phyloP scores from a whole-genome alignment of 2,113 vertebrate species.

The Heloderma charlesbogerti region DNA sequence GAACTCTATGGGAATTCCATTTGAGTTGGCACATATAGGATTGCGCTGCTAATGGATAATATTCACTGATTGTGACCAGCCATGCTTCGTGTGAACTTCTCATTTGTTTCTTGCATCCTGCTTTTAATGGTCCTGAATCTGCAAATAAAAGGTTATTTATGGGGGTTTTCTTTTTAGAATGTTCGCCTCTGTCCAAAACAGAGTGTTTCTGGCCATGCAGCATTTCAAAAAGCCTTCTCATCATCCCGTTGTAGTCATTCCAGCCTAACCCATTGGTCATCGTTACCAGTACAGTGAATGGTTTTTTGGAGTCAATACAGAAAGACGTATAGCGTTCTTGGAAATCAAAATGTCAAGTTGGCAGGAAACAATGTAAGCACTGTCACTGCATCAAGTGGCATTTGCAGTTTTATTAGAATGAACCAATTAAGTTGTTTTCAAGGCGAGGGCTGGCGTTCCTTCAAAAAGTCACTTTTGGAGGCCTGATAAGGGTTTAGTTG shows the following conservation, averaged over 20 bases:
- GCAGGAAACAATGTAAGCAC: constrained; percentile 64
- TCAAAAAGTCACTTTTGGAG: constrained; percentile 74
- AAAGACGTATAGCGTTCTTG: constrained; percentile 61
- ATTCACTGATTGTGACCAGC: background rate
- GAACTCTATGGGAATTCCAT: too few species aligned
- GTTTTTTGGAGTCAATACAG: background rate
- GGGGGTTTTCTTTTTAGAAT: background rate
- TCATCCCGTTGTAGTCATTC: constrained; percentile 23
- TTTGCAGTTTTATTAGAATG: constrained; percentile 70
- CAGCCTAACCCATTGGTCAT: constrained; percentile 32
- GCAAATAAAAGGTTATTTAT: background rate
- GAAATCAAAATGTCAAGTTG: constrained; percentile 53
- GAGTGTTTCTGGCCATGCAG: background rate
- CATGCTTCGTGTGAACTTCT: background rate
- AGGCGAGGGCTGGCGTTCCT: constrained; percentile 71
- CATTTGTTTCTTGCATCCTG: background rate
- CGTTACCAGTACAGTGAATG: constrained; percentile 39
- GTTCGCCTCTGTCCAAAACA: background rate
- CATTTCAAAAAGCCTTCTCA: constrained; percentile 28
- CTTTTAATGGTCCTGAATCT: background rate
- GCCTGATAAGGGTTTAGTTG: constrained; percentile 64
- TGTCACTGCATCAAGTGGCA: constrained; percentile 64
- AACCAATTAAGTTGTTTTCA: constrained; percentile 78
- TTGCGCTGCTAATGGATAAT: background rate
- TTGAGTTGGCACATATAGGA: background rate